Conservation (phyloP, 1,140 invertebrate genomes). For the Lordiphosa stackelbergi region DNA sequence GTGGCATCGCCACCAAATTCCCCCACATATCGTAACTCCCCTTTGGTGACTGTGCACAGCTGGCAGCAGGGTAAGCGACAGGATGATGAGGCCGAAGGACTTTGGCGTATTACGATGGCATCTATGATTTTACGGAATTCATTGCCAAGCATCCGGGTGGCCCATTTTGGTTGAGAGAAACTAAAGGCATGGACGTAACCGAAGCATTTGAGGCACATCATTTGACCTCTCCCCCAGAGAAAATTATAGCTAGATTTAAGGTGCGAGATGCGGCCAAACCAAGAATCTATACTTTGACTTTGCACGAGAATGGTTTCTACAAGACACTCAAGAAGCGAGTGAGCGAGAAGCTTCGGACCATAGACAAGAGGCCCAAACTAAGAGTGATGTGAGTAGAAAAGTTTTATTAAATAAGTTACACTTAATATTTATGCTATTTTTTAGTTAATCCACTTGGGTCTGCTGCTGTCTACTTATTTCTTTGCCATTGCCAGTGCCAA, state of each 20-base stretch:
- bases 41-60: constrained; percentile 56
- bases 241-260: constrained; percentile 81
- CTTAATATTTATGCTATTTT: background rate
- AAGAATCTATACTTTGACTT: constrained; percentile 82
- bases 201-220: constrained; percentile 84
- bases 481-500: constrained; percentile 79
- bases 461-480: constrained; percentile 78
- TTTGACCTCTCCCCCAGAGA: constrained; percentile 77
- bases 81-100: constrained; percentile 82
- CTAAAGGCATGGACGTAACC: constrained; percentile 85
- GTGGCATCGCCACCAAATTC: constrained; percentile 68
- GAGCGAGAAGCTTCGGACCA: constrained; percentile 76
- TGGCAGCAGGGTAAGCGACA: constrained; percentile 80
- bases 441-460: constrained; percentile 56
- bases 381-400: constrained; percentile 63
- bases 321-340: constrained; percentile 81
- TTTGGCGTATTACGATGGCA: constrained; percentile 84
- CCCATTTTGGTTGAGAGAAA: constrained; percentile 81
- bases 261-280: constrained; percentile 78
- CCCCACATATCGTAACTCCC: constrained; percentile 65
- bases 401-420: background rate
- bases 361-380: constrained; percentile 73
- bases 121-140: constrained; percentile 84
- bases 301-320: constrained; percentile 83
- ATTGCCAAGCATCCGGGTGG: constrained; percentile 84